Evolutionary conservation across 2,113 vertebrate species (phyloP), one percentile per base, ranked within the genome.

Genomic region (Crotophaga sulcirostris): DNA sequence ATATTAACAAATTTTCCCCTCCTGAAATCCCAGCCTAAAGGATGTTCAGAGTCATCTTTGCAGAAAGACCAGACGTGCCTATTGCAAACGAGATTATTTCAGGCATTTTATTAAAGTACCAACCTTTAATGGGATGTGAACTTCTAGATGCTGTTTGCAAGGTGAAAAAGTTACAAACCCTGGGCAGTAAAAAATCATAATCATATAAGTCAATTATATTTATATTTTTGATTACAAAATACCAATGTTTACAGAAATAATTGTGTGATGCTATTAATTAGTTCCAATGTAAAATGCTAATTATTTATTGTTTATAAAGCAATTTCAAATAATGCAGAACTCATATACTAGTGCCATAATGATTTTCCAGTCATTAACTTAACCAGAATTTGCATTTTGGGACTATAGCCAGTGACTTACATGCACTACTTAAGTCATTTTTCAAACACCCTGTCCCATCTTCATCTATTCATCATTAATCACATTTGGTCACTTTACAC

Each of bases 401-500:
- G 97, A 98, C 96, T 97, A 97, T 86, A 97, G 98, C 98, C 98
- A 98, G 97, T 98, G 98, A 98, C 97, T 98, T 98, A 97, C 98
- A 98, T 97, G 96, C 89, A 93, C 96, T 97, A 97, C 98, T 98
- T 97, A 98, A 98, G 98, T 97, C 97, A 98, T 98, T 98, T 98
- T 98, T 98, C 98, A 98, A 98, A 97, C 96, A 97, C 98, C 97
- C 97, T 98, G 97, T 98, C 98, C 98, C 95, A 96, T 98, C 97
- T 97, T 98, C 97, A 98, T 98, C 98, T 98, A 97, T 97, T 98
- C 97, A 98, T 98, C 98, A 98, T 98, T 98, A 98, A 98, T 98
- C 98, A 98, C 97, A 96, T 98, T 98, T 98, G 98, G 97, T 98
- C 97, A 98, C 97, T 98, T 98, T 98, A 98, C 98, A 98, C 98